These are phyloP conservation scores for Hyperopisus bebe DNA, from an alignment of 2,113 vertebrate genomes.

Conservation along the genomic window DNA sequence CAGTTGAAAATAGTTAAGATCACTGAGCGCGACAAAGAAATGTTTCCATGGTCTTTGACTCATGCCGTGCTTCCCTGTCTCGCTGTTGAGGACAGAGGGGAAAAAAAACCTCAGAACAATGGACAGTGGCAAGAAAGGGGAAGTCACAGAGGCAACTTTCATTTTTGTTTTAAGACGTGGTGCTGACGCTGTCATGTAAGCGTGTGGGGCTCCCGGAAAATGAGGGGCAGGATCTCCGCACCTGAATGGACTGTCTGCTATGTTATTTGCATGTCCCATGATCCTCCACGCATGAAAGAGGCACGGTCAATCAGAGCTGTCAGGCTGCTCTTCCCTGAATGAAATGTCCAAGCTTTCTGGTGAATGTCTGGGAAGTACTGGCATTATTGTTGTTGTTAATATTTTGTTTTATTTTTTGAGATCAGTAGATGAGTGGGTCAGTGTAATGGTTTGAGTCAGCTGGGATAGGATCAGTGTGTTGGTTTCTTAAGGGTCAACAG, in stretches of 20 bases:
- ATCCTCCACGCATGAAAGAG: not conserved
- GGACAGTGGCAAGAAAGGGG: conserved; percentile 26
- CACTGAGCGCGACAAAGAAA: conserved; percentile 58
- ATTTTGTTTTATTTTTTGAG: not conserved
- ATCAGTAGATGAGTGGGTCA: not conserved
- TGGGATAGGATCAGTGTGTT: not conserved
- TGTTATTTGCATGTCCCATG: not conserved
- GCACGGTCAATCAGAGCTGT: not conserved
- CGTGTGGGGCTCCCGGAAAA: not conserved
- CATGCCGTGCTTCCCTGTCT: conserved; percentile 32
- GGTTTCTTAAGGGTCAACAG: not conserved
- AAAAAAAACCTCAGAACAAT: conserved; percentile 48
- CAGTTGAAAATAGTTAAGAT: conserved; percentile 35
- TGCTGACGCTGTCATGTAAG: conserved; percentile 25
- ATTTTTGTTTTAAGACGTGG: not conserved
- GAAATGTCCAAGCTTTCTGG: not conserved
- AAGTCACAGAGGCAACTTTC: conserved; percentile 18
- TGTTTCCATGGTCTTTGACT: conserved; percentile 53
- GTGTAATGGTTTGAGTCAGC: not conserved
- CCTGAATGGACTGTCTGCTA: not conserved
- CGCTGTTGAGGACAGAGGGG: conserved; percentile 8
- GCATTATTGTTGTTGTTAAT: not conserved
- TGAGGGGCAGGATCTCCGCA: not conserved
- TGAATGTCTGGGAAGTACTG: not conserved
- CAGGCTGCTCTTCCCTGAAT: not conserved